Conservation (phyloP, 2,888 invertebrate species). For the Drosophila ustulata region DNA sequence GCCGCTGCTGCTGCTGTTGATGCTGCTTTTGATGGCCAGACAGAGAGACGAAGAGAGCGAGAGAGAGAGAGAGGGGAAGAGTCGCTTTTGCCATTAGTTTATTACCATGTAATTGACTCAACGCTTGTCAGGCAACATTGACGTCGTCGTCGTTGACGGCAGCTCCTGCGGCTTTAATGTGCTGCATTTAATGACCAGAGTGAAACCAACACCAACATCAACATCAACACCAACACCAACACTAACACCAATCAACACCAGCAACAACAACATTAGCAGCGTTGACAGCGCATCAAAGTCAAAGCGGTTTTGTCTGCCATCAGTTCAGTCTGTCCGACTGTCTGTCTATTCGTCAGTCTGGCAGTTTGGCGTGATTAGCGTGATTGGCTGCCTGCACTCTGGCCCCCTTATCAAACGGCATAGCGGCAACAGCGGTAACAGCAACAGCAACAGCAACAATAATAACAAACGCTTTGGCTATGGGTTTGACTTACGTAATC, state of each 20-base stretch:
- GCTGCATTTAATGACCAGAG: conserved; percentile 77
- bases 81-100: conserved; percentile 74
- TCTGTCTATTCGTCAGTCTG: conserved; percentile 28
- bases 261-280: conserved; percentile 31
- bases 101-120: conserved; percentile 82
- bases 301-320: conserved; percentile 52
- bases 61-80: conserved; percentile 8
- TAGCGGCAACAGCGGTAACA: not conserved
- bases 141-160: conserved; percentile 12
- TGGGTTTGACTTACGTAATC: conserved; percentile 48
- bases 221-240: conserved; percentile 29
- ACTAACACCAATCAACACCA: conserved; percentile 34
- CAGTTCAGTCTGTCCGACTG: conserved; percentile 25
- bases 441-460: not conserved
- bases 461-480: conserved; percentile 24
- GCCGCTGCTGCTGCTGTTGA: conserved; percentile 30
- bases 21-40: conserved; percentile 35
- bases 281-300: conserved; percentile 70
- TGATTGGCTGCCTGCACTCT: conserved; percentile 58
- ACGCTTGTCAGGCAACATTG: conserved; percentile 71
- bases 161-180: conserved; percentile 80
- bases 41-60: conserved; percentile 4
- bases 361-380: conserved; percentile 61
- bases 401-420: conserved; percentile 58
- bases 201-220: conserved; percentile 56